Percentiles rank a stretch among this genome's conserved stretches.
phyloP scores from a whole-genome alignment of 1,140 invertebrate species.

The Drosophila yakuba region DNA sequence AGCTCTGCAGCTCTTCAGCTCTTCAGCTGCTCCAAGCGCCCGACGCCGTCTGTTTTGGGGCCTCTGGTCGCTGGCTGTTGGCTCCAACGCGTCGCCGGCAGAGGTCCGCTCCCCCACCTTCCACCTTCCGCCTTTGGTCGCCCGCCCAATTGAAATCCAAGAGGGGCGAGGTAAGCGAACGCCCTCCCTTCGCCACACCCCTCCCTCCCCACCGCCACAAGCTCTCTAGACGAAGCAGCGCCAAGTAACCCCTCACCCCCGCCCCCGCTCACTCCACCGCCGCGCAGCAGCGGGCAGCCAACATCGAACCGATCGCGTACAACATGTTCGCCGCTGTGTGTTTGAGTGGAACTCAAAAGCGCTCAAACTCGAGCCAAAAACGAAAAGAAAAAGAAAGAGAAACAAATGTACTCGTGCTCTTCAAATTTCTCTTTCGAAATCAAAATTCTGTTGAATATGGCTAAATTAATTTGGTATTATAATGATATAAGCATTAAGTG shows the following conservation, averaged over 20 bases:
- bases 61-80: background rate
- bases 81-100: conserved; percentile 3
- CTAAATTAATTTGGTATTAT: too few species aligned
- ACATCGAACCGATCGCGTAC: background rate
- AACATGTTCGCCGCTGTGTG: conserved; percentile 21
- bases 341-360: too few species aligned
- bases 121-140: too few species aligned
- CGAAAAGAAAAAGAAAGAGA: too few species aligned
- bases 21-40: conserved; percentile 6
- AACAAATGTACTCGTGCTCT: too few species aligned
- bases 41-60: conserved; percentile 9
- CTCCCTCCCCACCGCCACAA: background rate
- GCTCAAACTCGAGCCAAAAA: too few species aligned
- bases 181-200: background rate
- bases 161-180: background rate
- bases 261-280: background rate
- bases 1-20: conserved; percentile 7
- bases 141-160: too few species aligned
- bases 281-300: conserved; percentile 5
- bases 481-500: too few species aligned
- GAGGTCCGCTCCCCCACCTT: background rate
- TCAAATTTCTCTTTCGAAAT: conserved; percentile 15
- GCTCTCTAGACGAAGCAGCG: conserved; percentile 41
- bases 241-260: conserved; percentile 14
- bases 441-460: too few species aligned